These are phyloP conservation scores for Eilema depressum DNA, from an alignment of 2,888 invertebrate genomes.

Conservation along the genomic window DNA sequence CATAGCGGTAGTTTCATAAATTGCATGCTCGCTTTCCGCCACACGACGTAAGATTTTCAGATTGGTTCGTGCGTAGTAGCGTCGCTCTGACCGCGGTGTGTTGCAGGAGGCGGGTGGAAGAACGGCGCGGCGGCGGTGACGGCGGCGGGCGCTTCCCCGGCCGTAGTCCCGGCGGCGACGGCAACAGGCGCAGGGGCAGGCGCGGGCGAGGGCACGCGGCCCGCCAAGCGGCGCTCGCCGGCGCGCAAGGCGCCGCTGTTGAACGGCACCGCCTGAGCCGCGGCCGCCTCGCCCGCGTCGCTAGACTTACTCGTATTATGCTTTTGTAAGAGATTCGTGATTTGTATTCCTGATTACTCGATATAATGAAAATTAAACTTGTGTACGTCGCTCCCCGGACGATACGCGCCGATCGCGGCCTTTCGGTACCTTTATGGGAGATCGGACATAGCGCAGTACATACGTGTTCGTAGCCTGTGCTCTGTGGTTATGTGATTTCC, in stretches of 20 bases:
- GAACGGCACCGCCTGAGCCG: slow-evolving; percentile 34
- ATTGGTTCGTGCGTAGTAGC: slow-evolving; percentile 45
- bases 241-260: slow-evolving; percentile 25
- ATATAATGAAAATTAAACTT: slow-evolving; percentile 79
- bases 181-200: slow-evolving; percentile 30
- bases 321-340: slow-evolving; percentile 86
- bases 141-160: slow-evolving; percentile 21
- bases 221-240: slow-evolving; percentile 48
- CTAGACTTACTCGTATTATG: slow-evolving; percentile 83
- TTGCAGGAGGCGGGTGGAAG: slow-evolving; percentile 81
- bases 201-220: slow-evolving; percentile 60
- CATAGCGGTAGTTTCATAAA: neutral
- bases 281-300: slow-evolving; percentile 41
- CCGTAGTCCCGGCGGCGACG: slow-evolving; percentile 27
- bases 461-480: slow-evolving; percentile 72
- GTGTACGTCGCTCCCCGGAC: slow-evolving; percentile 82
- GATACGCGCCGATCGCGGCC: slow-evolving; percentile 71
- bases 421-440: slow-evolving; percentile 72
- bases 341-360: slow-evolving; percentile 86
- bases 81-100: slow-evolving; percentile 7
- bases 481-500: slow-evolving; percentile 80
- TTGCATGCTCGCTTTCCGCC: neutral
- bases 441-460: slow-evolving; percentile 71
- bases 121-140: slow-evolving; percentile 69
- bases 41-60: slow-evolving; percentile 79